Evolutionary conservation across 2,888 invertebrate genomes (phyloP), one percentile per base, ranked within the genome.

Genomic region (Mesorhabditis sp.): DNA sequence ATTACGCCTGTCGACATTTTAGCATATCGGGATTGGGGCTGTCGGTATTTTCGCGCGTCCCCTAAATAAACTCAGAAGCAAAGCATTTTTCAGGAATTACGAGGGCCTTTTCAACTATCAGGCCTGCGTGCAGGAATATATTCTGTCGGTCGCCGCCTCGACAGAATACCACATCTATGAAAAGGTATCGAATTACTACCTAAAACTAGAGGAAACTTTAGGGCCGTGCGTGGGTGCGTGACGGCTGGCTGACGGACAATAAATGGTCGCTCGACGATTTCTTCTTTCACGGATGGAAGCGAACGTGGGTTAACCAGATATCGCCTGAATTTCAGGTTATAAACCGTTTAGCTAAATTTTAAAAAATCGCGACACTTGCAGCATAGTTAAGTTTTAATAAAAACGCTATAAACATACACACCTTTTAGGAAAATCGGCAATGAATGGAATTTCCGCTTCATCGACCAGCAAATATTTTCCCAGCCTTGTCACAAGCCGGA

Each of bases 171-270:
- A 50, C n/a, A n/a, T 50, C n/a, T 50, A 50, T 2, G 58, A 10
- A 50, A 50, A 50, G 58, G 58, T 50, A 50, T 10, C 7, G 58
- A 50, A 50, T 50, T 13, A 50, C n/a, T 13, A 2, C n/a, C n/a
- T 1, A 50, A n/a, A 13, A 50, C n/a, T 13, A 50, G 7, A 50
- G 7, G n/a, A 50, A 50, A 50, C 10, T 50, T 50, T 50, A 65
- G 13, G 66, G 15, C 6, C 41, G 44, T 13, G 41, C 42, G 10
- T 65, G 42, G 43, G 15, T 43, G 10, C 66, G 66, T 43, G 44
- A 65, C 43, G 66, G 66, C 1, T 65, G 43, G 44, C 15, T 65
- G 44, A 65, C 66, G 13, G 44, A 43, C 6, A 65, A 28, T 13
- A 43, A 2, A 43, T 43, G 41, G 43, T 65, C 66, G 6, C 43